Evolutionary conservation across 2,888 invertebrate species (phyloP), one percentile per base, ranked within the genome.

Genomic region (Cephus runcator): DNA sequence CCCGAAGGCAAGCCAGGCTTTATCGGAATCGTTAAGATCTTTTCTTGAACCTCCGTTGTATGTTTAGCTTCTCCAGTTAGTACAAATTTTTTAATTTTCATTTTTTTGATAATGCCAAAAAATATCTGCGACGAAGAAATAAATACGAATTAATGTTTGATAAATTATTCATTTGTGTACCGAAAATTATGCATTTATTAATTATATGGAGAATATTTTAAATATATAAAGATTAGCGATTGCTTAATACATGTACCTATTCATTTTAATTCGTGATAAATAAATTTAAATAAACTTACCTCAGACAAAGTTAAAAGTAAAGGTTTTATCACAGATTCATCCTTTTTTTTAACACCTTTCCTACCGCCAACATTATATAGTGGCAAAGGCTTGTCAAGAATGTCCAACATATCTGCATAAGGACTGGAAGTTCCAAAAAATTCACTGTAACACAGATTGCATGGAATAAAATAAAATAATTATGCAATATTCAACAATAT

Each of bases 381-480:
- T 0, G 94, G 93, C 0, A 93, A 93, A 12, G 95, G 94, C 79
- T 95, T 93, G 80, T 93, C 93, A 68, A 95, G 92, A 82, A 94
- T 94, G 87, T 96, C 95, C 36, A 96, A 91, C 6, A 97, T 90
- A 90, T 96, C 95, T 0, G 95, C 95, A 91, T 96, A 98, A 1
- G 97, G 97, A 85, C 96, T 97, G 73, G 93, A 92, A 0, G 96
- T 96, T 34, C 97, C 97, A 90, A 97, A 98, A 91, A 97, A 97
- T 40, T 96, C 95, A 82, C 94, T 92, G 86, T 88, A 91, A 40
- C 89, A 88, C 3, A 36, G 36, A 36, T 36, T 36, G 81, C 88
- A 90, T 30, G 89, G 87, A 40, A 69, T 69, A 6, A 69, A 30
- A 69, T 23, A n/a, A n/a, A 69, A 69, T n/a, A 69, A 31, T 35